Percentiles rank a stretch among this genome's conserved stretches.
Conservation (phyloP, 1,140 invertebrate genomes). For the Cecropterus lyciades region DNA sequence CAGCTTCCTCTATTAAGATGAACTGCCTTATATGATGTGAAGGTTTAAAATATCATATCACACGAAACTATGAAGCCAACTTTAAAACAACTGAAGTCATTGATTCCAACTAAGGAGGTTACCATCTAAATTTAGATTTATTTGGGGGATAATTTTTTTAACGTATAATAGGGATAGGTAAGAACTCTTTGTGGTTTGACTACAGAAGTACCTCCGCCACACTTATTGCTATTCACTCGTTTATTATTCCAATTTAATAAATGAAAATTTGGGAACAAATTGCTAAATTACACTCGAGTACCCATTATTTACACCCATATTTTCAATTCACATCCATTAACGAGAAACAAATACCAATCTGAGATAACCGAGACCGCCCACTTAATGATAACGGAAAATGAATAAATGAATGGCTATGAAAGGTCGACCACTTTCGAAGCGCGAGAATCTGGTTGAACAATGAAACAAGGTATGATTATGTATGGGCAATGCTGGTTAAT, state of each 20-base stretch:
- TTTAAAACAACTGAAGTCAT: no score
- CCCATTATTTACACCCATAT: not conserved
- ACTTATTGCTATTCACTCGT: no score
- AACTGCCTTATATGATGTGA: not conserved
- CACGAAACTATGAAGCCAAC: no score
- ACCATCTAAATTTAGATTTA: no score
- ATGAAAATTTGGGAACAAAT: no score
- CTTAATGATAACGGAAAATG: conserved; percentile 1
- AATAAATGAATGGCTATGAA: not conserved
- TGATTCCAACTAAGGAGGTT: no score
- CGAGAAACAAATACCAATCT: not conserved
- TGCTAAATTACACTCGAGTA: not conserved
- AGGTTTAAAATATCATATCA: not conserved
- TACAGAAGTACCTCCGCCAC: no score
- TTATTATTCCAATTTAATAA: not conserved
- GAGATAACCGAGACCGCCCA: not conserved
- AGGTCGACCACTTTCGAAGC: conserved; percentile 1
- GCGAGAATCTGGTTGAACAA: not conserved
- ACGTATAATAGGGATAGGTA: no score
- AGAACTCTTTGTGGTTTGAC: no score
- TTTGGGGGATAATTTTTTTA: no score
- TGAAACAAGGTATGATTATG: not conserved
- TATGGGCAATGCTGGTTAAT: not conserved
- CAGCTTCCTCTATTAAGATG: not conserved
- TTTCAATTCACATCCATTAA: not conserved